Evolutionary conservation across 2,113 vertebrate species (phyloP).

Genomic region (Chloebia gouldiae): DNA sequence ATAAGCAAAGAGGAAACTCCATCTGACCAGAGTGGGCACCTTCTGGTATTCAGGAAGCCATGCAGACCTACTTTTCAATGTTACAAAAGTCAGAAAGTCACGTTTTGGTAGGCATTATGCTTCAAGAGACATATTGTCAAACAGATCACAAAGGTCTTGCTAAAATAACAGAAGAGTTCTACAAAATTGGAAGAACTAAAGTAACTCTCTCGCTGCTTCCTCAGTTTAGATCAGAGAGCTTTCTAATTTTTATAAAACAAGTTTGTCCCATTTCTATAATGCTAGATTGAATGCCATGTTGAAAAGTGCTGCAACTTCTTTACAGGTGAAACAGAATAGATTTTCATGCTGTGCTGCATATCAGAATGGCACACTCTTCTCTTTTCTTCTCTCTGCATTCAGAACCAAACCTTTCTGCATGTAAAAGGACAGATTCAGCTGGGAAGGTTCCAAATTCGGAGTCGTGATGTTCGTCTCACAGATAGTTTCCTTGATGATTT

Average conservation of each 20-base stretch:
- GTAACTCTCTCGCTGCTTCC: neutral
- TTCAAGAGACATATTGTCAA: neutral
- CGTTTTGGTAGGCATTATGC: fast-evolving
- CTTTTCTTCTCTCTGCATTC: neutral
- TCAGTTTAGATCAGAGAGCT: neutral
- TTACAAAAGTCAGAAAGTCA: neutral
- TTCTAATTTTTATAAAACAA: neutral
- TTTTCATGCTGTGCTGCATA: neutral
- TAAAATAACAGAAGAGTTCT: neutral
- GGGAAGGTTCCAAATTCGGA: constrained; percentile 83
- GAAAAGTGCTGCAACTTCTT: neutral
- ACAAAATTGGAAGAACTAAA: neutral
- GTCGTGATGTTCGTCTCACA: constrained; percentile 64
- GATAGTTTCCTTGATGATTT: constrained; percentile 79
- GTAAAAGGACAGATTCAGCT: constrained; percentile 84
- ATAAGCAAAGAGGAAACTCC: neutral
- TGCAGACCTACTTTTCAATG: neutral
- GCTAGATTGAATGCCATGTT: neutral
- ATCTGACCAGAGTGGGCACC: neutral
- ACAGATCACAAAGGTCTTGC: neutral
- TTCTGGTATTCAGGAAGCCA: neutral
- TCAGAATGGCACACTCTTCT: constrained; percentile 44
- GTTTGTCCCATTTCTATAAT: neutral
- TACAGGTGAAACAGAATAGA: neutral
- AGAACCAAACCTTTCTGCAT: constrained; percentile 72